Conservation (phyloP, 1,140 invertebrate genomes). For the Aethina tumida region DNA sequence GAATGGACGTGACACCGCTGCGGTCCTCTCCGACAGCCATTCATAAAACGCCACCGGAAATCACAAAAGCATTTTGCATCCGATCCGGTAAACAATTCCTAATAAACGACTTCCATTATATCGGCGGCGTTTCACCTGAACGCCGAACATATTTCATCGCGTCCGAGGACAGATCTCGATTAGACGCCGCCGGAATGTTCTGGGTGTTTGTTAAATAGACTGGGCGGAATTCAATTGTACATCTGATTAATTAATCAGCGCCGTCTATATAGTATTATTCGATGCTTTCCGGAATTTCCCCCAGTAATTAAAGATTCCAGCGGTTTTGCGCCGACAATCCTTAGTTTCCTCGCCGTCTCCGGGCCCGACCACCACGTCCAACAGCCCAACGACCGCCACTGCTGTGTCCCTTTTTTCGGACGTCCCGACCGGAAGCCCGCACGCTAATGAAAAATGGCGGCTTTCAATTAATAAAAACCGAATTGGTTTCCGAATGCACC, state of each 20-base stretch:
- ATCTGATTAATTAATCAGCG: constrained; percentile 21
- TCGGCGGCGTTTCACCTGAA: constrained; percentile 10
- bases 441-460: too few relatives aligned
- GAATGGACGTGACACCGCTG: too few relatives aligned
- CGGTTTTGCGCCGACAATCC: neutral
- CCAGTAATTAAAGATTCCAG: constrained; percentile 16
- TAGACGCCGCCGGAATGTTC: constrained; percentile 17
- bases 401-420: too few relatives aligned
- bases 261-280: constrained; percentile 6
- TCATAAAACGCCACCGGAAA: neutral
- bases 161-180: constrained; percentile 18
- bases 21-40: too few relatives aligned
- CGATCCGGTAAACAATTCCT: constrained; percentile 14
- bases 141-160: constrained; percentile 17
- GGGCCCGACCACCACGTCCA: too few relatives aligned
- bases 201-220: constrained; percentile 19
- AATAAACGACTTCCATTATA: constrained; percentile 15
- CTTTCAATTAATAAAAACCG: too few relatives aligned
- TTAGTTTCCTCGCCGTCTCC: neutral
- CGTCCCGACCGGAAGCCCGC: too few relatives aligned
- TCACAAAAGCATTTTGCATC: neutral
- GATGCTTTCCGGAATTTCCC: constrained; percentile 10
- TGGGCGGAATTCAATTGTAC: constrained; percentile 19
- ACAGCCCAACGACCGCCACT: too few relatives aligned
- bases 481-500: too few relatives aligned